phyloP scores from a whole-genome alignment of 2,113 vertebrate species.

The Vicugna pacos region DNA sequence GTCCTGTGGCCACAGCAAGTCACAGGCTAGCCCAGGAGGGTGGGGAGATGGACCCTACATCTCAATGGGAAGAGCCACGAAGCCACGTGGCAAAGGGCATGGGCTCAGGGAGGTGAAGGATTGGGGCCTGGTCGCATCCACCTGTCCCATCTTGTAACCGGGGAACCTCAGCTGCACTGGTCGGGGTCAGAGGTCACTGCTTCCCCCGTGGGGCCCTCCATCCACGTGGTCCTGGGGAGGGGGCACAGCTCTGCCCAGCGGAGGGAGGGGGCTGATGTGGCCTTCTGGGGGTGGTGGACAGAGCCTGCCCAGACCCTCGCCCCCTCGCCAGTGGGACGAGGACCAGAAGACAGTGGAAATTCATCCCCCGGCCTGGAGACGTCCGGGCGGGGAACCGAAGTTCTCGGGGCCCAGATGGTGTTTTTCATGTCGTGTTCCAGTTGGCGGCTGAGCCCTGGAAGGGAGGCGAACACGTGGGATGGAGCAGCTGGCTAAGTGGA shows the following conservation, averaged over 20 bases:
- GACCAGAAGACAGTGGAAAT: conserved; percentile 52
- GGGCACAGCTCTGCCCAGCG: not conserved
- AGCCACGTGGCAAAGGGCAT: not conserved
- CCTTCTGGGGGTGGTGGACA: not conserved
- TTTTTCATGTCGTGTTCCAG: conserved; percentile 67
- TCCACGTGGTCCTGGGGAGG: not conserved
- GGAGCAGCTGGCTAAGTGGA: conserved; percentile 64
- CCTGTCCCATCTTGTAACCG: not conserved
- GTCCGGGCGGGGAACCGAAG: conserved; percentile 59
- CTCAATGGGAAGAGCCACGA: not conserved
- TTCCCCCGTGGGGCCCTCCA: not conserved
- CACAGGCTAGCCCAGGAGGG: not conserved
- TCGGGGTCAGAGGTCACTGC: not conserved
- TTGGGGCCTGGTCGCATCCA: not conserved
- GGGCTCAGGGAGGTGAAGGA: not conserved
- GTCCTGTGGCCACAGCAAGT: not conserved
- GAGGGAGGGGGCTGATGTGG: not conserved
- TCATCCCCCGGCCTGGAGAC: conserved; percentile 1
- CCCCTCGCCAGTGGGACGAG: not conserved
- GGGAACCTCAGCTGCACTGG: not conserved
- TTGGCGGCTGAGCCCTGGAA: conserved; percentile 55
- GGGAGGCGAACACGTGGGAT: conserved; percentile 60
- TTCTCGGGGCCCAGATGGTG: conserved; percentile 63
- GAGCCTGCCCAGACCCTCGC: not conserved
- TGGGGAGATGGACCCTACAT: not conserved